Conservation (phyloP, 2,113 vertebrate species). For the Grus americana region DNA sequence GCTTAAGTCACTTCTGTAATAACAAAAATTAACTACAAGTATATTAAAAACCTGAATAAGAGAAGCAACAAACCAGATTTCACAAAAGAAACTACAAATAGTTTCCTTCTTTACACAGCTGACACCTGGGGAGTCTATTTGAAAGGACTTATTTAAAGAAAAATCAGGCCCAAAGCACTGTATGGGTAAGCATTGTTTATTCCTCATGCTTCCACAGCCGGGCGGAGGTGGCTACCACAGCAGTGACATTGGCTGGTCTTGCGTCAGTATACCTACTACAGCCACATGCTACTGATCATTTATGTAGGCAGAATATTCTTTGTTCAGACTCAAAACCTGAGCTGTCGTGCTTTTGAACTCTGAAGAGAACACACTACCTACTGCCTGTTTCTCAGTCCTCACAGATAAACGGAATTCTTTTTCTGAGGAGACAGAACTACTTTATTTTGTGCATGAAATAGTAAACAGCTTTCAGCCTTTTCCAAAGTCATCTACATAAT, state of each 20-base stretch:
- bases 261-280: neutral
- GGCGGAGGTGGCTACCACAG: neutral
- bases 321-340: neutral
- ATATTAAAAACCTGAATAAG: neutral
- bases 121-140: neutral
- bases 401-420: neutral
- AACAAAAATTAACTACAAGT: neutral
- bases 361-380: neutral
- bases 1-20: neutral
- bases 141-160: neutral
- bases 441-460: neutral
- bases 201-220: neutral
- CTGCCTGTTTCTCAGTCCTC: neutral
- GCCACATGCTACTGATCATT: rapidly evolving
- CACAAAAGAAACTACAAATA: neutral
- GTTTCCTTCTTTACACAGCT: neutral
- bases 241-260: neutral
- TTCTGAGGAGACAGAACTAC: neutral
- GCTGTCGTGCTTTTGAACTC: neutral
- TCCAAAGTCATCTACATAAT: neutral
- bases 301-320: rapidly evolving
- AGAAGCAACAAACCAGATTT: neutral
- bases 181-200: neutral
- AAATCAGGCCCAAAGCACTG: neutral
- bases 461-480: neutral